Conservation (phyloP, 2,113 vertebrate genomes). For the Neotoma lepida region DNA sequence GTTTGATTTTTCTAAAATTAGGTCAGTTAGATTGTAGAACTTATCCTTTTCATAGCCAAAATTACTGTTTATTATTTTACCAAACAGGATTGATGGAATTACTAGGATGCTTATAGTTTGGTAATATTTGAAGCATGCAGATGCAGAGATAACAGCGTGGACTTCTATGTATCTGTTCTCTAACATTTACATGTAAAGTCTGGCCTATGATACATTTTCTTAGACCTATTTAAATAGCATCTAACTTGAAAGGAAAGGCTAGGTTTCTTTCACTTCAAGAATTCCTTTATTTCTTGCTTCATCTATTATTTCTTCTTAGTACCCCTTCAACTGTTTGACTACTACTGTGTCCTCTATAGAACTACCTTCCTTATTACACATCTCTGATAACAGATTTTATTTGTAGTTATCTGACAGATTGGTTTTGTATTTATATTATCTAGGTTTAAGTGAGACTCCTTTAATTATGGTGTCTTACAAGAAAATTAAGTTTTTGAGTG, state of each 20-base stretch:
- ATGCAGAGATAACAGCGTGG: neutral
- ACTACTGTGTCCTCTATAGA: neutral
- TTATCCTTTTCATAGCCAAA: neutral
- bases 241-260: conserved; percentile 9
- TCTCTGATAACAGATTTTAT: neutral
- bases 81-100: neutral
- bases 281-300: neutral
- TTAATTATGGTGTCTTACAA: neutral
- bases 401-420: neutral
- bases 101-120: neutral
- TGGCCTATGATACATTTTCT: neutral
- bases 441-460: neutral
- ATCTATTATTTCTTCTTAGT: neutral
- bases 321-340: neutral
- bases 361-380: neutral
- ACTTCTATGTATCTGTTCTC: neutral
- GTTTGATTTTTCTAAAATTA: conserved; percentile 39
- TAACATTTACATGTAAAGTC: neutral
- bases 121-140: neutral
- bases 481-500: neutral
- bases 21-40: neutral
- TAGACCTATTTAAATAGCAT: neutral
- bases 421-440: neutral
- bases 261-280: neutral
- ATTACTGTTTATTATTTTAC: conserved; percentile 7